Evolutionary conservation across 1,140 invertebrate species (phyloP).

Genomic region (Acromyrmex heyeri): DNA sequence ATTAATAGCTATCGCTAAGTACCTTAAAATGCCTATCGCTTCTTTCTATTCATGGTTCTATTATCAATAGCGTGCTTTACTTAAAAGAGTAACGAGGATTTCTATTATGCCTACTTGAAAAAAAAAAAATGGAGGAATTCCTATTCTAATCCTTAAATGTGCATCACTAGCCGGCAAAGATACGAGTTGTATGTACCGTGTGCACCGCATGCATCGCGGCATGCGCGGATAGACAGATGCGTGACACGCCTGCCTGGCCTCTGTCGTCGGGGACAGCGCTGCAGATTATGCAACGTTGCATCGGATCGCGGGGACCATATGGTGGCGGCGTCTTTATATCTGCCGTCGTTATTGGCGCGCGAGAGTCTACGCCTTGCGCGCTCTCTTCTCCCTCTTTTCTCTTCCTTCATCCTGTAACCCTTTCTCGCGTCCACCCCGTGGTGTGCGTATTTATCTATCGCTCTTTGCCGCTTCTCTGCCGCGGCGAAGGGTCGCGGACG

Average conservation of each 20-base stretch:
- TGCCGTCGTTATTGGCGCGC: slow-evolving; percentile 79
- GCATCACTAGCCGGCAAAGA: slow-evolving; percentile 19
- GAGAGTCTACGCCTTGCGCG: slow-evolving; percentile 72
- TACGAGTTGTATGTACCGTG: slow-evolving; percentile 3
- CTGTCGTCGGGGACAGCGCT: slow-evolving; percentile 68
- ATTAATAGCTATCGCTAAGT: too few species aligned
- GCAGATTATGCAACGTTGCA: slow-evolving; percentile 81
- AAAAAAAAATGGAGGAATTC: slow-evolving; percentile 19
- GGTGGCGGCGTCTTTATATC: slow-evolving; percentile 83
- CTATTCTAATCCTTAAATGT: slow-evolving; percentile 29
- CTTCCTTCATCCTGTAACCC: slow-evolving; percentile 43
- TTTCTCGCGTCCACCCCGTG: slow-evolving; percentile 48
- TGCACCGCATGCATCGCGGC: slow-evolving; percentile 16
- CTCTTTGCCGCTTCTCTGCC: slow-evolving; percentile 51
- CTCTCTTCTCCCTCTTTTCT: slow-evolving; percentile 45
- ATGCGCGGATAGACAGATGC: slow-evolving; percentile 79
- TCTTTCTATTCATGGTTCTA: neutral
- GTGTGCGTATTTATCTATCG: slow-evolving; percentile 66
- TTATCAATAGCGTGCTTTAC: neutral
- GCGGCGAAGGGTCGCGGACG: slow-evolving; percentile 37
- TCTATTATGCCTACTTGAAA: neutral
- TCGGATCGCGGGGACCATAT: slow-evolving; percentile 76
- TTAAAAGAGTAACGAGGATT: neutral
- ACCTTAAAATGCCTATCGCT: too few species aligned
- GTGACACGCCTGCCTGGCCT: slow-evolving; percentile 78